Evolutionary conservation across 2,888 invertebrate genomes (phyloP).

Genomic region (Lithodes maja): DNA sequence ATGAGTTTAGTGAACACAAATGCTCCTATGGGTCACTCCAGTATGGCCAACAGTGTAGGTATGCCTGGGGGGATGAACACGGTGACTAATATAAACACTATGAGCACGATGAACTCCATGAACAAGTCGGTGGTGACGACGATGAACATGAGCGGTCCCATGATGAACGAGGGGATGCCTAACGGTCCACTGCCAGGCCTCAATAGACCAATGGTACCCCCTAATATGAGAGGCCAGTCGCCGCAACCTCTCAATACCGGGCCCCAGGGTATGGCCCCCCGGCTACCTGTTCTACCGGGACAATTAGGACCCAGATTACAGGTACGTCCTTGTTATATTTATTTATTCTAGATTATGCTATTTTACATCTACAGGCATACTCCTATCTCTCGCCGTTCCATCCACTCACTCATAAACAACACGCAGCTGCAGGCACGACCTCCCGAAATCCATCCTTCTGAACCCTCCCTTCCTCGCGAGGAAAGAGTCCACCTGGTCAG

Average conservation of each 20-base stretch:
- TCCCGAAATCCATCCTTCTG: too few relatives aligned
- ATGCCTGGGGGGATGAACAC: conserved; percentile 66
- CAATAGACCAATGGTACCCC: conserved; percentile 55
- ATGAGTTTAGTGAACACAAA: conserved; percentile 68
- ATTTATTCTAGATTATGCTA: too few relatives aligned
- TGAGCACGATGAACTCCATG: conserved; percentile 63
- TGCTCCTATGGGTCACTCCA: conserved; percentile 58
- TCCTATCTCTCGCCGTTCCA: too few relatives aligned
- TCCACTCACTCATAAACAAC: too few relatives aligned
- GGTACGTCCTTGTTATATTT: conserved; percentile 20
- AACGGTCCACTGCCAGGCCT: conserved; percentile 82
- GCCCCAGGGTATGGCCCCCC: conserved; percentile 57
- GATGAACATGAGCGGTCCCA: conserved; percentile 67
- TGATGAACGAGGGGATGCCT: conserved; percentile 78
- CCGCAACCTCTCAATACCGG: conserved; percentile 48
- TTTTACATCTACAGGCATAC: too few relatives aligned
- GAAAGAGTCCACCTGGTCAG: too few relatives aligned
- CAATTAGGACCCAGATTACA: conserved; percentile 69
- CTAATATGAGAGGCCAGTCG: conserved; percentile 52
- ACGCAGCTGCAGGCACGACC: too few relatives aligned
- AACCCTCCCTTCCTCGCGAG: too few relatives aligned
- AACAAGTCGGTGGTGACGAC: conserved; percentile 66
- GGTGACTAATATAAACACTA: conserved; percentile 66
- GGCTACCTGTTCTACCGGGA: conserved; percentile 49
- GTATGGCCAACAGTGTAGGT: conserved; percentile 65